Percentiles rank a stretch among this genome's conserved stretches.
Evolutionary conservation across 2,888 invertebrate genomes (phyloP).

Genomic region (Candidula unifasciata): DNA sequence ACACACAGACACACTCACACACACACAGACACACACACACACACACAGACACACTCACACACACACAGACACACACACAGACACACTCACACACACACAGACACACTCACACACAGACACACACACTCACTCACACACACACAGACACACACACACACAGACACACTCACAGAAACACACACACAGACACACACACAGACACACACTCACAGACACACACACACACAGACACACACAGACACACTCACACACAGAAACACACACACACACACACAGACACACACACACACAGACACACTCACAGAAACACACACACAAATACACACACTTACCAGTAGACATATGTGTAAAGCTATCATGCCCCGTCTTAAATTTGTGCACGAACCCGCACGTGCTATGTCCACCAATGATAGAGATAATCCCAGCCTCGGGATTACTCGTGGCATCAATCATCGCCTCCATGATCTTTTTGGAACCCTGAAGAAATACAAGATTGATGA

Average conservation of each 20-base stretch:
- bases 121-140: not conserved
- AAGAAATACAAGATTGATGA: not conserved
- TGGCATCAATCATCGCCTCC: constrained; percentile 95
- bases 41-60: too few species aligned
- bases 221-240: not conserved
- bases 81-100: not conserved
- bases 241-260: too few species aligned
- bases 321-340: constrained; percentile 14
- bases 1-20: too few species aligned
- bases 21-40: too few species aligned
- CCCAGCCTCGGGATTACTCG: constrained; percentile 82
- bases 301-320: too few species aligned
- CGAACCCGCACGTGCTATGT: not conserved
- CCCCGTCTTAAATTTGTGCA: not conserved
- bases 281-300: too few species aligned
- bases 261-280: too few species aligned
- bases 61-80: not conserved
- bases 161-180: too few species aligned
- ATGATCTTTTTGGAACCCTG: constrained; percentile 92
- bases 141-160: not conserved
- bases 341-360: constrained; percentile 39
- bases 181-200: too few species aligned
- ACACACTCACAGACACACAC: not conserved
- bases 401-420: constrained; percentile 91
- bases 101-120: not conserved